Base-by-base conservation (phyloP, 2,797 vertebrate species). In the Erpetoichthys calabaricus region DNA sequence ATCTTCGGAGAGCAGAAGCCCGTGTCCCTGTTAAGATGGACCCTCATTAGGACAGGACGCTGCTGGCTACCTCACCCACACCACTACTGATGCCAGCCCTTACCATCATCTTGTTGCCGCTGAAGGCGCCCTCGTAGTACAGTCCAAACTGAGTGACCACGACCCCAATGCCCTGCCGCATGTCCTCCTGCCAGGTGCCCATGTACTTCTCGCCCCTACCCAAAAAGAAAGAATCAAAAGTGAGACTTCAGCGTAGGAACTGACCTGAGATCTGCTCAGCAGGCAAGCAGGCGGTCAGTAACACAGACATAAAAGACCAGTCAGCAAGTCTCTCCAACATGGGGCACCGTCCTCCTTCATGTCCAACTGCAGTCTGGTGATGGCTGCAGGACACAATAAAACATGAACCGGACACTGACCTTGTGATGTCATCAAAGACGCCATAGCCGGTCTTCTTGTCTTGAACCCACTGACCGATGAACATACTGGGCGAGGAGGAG, bases 71-170 rank as follows among this genome's bases (percentile, higher is more conserved):
- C 9, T 4, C 9, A 56, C 5, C 3, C n/a, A 56, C 55, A 55
- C n/a, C 6, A 56, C 42, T 44, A 9, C 9, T 7, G n/a, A 6
- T 51, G 50, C 8, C 5, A 9, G 50, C 5, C 8, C 92, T 90
- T 69, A 99, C 96, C 87, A 70, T 88, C 96, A 99, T 99, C 80
- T 93, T 98, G 65, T 96, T 97, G 60, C 80, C 82, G 72, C 80
- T 93, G 73, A 99, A 99, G 62, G 85, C 76, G 59, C 96, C 94
- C 77, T 99, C 96, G 1, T 98, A 94, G 67, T 99, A 99, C 3
- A 99, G 78, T 8, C 96, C 94, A 61, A 98, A 99, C 78, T 99
- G 95, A 8, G 94, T 99, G 62, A 99, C 96, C 10, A 99, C 90
- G 1, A 99, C 88, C 7, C 90, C 93, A 1, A 80, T 90, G 56